Evolutionary conservation across 2,797 vertebrate species (phyloP), one percentile per base, ranked within the genome.

Genomic region (Aselliscus stoliczkanus): DNA sequence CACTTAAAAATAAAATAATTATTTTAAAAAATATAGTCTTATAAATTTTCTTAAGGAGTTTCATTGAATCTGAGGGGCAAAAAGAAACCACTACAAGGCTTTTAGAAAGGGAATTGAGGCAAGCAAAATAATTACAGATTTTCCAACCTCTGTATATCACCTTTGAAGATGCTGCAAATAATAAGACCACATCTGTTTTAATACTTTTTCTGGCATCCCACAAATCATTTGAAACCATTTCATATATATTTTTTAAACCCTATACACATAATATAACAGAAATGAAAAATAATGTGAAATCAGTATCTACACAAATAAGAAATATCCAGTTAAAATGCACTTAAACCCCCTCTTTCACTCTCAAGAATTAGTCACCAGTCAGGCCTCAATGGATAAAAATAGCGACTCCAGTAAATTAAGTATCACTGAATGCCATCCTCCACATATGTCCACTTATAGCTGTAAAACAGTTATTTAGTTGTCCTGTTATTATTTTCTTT

Each of bases 401-500:
- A 95, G 64, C 9, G 13, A 84, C 34, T 50, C n/a, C 1, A 29
- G 60, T 73, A 87, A 81, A 77, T 85, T 82, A 83, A 65, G n/a
- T 37, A 47, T 64, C 64, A 50, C 47, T 70, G 13, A 34, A 37
- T 69, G 34, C 6, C 47, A 42, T 34, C 52, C n/a, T 76, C 18
- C 69, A 65, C 21, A 31, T 13, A 79, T n/a, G 76, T 88, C 80
- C 90, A 90, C 67, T 94, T 65, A n/a, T 0, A n/a, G 42, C n/a
- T 72, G 90, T 89, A 85, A 92, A 60, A 83, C 65, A 39, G 87
- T 73, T 90, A 73, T 67, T 96, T 52, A 70, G 67, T 31, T 84
- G 62, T 87, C 69, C 52, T 83, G 44, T 76, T 90, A 96, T 96
- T 93, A 92, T 88, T 97, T 90, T 85, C 84, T 77, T 85, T 85